These are phyloP conservation scores for Lycodopsis pacificus DNA, from an alignment of 2,797 vertebrate genomes.

Conservation along the genomic window DNA sequence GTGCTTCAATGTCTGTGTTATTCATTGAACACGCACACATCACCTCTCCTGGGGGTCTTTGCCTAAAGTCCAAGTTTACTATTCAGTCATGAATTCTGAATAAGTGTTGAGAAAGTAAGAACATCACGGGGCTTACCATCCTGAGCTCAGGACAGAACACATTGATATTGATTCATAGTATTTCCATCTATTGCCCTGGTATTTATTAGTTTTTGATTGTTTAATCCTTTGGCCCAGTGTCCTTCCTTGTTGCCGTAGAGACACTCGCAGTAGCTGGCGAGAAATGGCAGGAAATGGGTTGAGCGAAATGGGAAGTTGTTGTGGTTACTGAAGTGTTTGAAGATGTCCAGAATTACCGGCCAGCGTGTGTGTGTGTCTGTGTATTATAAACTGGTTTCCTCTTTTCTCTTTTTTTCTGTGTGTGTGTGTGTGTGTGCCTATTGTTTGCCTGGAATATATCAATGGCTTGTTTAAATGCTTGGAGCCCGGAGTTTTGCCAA, in stretches of 20 bases:
- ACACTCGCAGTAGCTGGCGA: conserved; percentile 48
- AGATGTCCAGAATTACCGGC: conserved; percentile 72
- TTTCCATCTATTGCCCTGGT: background rate
- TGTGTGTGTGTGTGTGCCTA: conserved; percentile 20
- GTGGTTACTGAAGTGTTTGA: conserved; percentile 82
- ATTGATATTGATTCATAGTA: conserved; percentile 4
- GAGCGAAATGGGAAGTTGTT: conserved; percentile 87
- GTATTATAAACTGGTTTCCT: conserved; percentile 40
- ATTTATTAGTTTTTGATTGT: conserved; percentile 35
- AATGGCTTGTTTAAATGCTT: conserved; percentile 43
- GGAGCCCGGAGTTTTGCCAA: conserved; percentile 49
- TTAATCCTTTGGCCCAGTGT: conserved; percentile 18
- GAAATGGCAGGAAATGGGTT: conserved; percentile 79
- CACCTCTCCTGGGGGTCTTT: conserved; percentile 2
- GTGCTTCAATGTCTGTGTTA: background rate
- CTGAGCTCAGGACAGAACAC: conserved; percentile 15
- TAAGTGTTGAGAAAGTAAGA: conserved; percentile 25
- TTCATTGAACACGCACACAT: background rate
- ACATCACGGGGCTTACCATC: conserved; percentile 9
- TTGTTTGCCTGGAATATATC: conserved; percentile 66
- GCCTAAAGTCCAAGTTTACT: conserved; percentile 5
- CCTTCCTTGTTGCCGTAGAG: conserved; percentile 40
- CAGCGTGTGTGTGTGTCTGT: conserved; percentile 27
- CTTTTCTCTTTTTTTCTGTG: background rate
- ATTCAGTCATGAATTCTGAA: conserved; percentile 17